Base-by-base conservation (phyloP, 2,888 invertebrate genomes). In the Stegophylla sp. region DNA sequence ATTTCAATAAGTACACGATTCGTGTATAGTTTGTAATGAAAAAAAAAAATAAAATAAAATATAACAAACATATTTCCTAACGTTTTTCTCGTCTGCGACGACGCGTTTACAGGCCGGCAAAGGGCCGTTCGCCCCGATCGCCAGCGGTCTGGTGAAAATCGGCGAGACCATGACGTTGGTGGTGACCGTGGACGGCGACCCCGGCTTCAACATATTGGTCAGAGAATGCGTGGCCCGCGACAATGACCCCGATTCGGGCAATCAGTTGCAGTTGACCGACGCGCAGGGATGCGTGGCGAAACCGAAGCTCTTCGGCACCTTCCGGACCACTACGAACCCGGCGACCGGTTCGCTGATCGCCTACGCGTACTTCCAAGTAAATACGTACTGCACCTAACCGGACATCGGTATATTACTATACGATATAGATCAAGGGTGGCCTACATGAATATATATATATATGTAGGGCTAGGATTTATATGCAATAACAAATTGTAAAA, bases 161-260 rank as follows among this genome's bases (percentile, higher is more conserved):
- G 94, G 94, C 75, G 93, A 94, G 86, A 89, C 89, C 0, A 93
- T 94, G 92, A 94, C 94, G 0, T 87, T 94, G 82, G 94, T 93
- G 2, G 92, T 94, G 9, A 90, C 92, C 0, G 92, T 94, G 1
- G 92, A 91, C 79, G 94, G 94, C 0, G 93, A 93, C 85, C 90
- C 93, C 75, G 93, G 91, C 3, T 93, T 93, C 84, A 93, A 94
- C 86, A 89, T 94, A 13, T 74, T 88, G 85, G 93, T 94, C 0
- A 89, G 92, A 85, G 92, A 93, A 85, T 94, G 94, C 85, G 87
- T 91, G 28, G 94, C 94, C 0, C 90, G 91, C 71, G 93, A 93
- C 85, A 90, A 92, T 0, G 88, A 90, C 9, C 91, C 89, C 28
- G 83, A 82, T 43, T 83, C 83, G 4, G 83, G 83, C 28, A 91